Evolutionary conservation across 2,888 invertebrate species (phyloP).

Genomic region (Lumbricus terrestris): DNA sequence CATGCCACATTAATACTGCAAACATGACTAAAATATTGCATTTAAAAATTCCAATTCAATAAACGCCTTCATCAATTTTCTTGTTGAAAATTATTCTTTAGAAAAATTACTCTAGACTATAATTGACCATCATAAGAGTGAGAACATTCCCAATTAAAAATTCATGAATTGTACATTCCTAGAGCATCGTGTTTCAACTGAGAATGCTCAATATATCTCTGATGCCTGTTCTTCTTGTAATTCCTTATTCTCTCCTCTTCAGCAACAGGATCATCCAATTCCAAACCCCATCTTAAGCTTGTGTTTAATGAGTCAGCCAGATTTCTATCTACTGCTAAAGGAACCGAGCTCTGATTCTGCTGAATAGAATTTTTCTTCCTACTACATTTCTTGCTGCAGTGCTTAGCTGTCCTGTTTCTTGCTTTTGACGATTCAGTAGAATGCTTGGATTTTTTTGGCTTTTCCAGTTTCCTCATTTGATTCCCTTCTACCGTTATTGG

Average conservation of each 20-base stretch:
- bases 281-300: neutral
- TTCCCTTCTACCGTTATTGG: neutral
- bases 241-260: constrained; percentile 3
- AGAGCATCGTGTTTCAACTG: constrained; percentile 3
- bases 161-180: too few species aligned
- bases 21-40: neutral
- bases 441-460: neutral
- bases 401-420: neutral
- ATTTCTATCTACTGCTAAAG: neutral
- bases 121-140: neutral
- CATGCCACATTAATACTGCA: neutral
- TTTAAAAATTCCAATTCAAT: neutral
- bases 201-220: neutral
- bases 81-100: neutral
- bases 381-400: neutral
- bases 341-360: neutral
- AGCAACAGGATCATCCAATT: constrained; percentile 3
- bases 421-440: neutral
- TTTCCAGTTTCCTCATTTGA: neutral
- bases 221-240: neutral
- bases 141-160: neutral
- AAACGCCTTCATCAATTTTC: neutral
- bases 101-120: neutral
- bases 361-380: neutral
- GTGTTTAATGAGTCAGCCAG: neutral